A percentile compares a stretch with the other conserved stretches of the same genome.
Conservation (phyloP, 2,113 vertebrate species). For the Bucco capensis region DNA sequence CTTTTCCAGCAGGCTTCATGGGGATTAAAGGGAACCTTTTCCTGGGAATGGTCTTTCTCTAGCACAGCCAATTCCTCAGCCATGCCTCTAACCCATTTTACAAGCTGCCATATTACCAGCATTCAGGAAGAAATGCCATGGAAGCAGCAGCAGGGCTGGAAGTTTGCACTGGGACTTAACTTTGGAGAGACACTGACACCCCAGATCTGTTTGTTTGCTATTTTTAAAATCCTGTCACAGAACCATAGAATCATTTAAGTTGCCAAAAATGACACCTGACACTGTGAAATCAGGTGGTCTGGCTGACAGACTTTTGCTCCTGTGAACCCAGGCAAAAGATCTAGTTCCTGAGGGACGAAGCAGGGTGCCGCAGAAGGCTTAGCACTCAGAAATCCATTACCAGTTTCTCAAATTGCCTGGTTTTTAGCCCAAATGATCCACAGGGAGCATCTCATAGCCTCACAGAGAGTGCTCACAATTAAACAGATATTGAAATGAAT, state of each 20-base stretch:
- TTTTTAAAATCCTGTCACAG: no score
- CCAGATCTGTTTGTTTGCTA: not conserved
- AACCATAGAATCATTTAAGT: not conserved
- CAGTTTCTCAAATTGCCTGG: not conserved
- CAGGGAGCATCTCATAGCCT: constrained; percentile 6
- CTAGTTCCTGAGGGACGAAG: not conserved
- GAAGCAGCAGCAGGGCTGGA: not conserved
- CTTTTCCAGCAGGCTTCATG: not conserved
- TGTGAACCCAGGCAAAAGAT: not conserved
- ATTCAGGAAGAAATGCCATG: not conserved
- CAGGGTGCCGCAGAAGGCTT: not conserved
- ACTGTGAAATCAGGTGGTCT: not conserved
- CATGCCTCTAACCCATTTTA: not conserved
- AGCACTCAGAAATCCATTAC: not conserved
- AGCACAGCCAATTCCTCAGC: not conserved
- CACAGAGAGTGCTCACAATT: constrained; percentile 42
- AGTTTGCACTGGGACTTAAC: not conserved
- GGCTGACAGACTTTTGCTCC: not conserved
- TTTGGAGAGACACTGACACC: no score
- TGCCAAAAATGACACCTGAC: not conserved
- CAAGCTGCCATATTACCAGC: not conserved
- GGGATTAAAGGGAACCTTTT: not conserved
- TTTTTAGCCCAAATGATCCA: not conserved
- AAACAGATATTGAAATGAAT: constrained; percentile 61
- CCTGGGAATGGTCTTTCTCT: not conserved